Conservation (phyloP, 2,888 invertebrate species). For the Julus scandinavius region DNA sequence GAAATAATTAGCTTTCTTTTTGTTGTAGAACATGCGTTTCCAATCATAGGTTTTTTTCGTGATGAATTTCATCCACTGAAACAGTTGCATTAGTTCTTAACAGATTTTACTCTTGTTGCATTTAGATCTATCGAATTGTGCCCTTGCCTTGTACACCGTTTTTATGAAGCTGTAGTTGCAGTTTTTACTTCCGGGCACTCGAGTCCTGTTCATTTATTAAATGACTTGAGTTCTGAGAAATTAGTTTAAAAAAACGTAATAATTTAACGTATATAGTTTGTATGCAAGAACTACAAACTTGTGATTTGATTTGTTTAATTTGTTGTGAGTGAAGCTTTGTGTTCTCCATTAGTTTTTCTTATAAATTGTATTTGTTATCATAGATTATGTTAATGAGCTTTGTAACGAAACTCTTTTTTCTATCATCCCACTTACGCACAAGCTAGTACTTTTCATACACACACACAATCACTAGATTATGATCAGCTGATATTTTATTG, state of each 20-base stretch:
- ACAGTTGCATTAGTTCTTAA: background rate
- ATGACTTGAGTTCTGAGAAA: background rate
- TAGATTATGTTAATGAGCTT: conserved; percentile 1
- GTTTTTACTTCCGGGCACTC: background rate
- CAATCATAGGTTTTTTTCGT: background rate
- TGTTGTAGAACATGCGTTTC: background rate
- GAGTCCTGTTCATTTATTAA: background rate
- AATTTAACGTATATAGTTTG: background rate
- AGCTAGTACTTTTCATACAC: background rate
- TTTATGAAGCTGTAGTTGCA: background rate
- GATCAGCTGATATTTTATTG: conserved; percentile 43
- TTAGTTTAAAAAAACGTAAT: background rate
- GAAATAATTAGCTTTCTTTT: background rate
- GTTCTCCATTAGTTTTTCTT: background rate
- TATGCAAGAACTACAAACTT: background rate
- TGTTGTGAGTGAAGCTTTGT: background rate
- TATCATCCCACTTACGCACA: conserved; percentile 14
- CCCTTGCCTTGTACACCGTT: background rate
- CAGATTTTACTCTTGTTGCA: conserved; percentile 23
- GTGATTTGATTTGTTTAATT: background rate
- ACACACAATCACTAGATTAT: conserved; percentile 27
- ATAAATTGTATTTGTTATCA: background rate
- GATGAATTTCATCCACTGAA: background rate
- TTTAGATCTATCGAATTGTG: background rate
- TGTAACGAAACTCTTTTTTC: background rate